phyloP scores from a whole-genome alignment of 2,797 vertebrate species.

The Acridotheres tristis region DNA sequence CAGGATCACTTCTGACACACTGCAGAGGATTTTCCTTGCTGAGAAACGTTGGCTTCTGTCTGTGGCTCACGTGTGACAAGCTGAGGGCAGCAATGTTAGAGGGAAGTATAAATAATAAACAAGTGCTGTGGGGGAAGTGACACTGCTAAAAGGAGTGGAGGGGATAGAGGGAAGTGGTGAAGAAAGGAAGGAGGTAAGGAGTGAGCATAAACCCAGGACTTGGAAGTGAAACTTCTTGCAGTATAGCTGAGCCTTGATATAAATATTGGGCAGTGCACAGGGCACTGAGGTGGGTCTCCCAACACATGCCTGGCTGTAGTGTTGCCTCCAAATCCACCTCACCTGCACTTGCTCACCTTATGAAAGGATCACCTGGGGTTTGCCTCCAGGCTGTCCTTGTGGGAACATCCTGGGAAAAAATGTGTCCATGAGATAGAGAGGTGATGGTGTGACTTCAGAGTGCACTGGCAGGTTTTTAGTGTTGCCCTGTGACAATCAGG shows the following conservation, averaged over 20 bases:
- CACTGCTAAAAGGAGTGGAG: not conserved
- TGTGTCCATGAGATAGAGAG: not conserved
- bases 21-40: not conserved
- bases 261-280: not conserved
- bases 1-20: not conserved
- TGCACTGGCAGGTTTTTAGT: not conserved
- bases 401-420: not conserved
- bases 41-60: not conserved
- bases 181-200: slow-evolving; percentile 28
- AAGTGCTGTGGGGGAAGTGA: not conserved
- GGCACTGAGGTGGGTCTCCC: not conserved
- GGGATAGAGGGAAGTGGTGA: not conserved
- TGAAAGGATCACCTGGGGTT: not conserved
- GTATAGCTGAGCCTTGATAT: not conserved
- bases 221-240: not conserved
- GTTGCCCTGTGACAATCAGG: not conserved
- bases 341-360: not conserved
- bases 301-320: not conserved
- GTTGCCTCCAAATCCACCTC: not conserved
- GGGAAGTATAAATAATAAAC: not conserved
- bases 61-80: not conserved
- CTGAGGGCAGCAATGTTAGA: not conserved
- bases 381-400: not conserved
- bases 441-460: not conserved
- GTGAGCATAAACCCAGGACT: not conserved